Evolutionary conservation across 2,888 invertebrate species (phyloP), one percentile per base, ranked within the genome.

Genomic region (Dermolepida albohirtum): DNA sequence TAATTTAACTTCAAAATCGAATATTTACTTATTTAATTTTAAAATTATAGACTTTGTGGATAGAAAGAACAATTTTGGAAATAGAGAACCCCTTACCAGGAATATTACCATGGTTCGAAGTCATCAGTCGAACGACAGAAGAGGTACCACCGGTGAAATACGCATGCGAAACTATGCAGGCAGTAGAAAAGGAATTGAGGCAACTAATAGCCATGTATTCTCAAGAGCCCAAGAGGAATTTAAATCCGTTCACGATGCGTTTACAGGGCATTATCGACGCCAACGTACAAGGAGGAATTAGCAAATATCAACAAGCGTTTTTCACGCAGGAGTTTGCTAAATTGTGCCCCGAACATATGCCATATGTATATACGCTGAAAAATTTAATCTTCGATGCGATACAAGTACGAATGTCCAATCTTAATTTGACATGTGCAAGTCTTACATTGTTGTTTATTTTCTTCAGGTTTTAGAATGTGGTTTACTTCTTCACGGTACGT

Each of bases 271-370:
- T 96, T 39, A 95, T 97, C 73, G 97, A 97, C 84, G 97, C 98
- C 0, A 96, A 96, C 78, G 97, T 98, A 0, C 95, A 96, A 88
- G 95, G 97, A 1, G 97, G 97, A 11, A 92, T 96, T 69, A 91
- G 93, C 54, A 98, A 97, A 81, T 98, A 97, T 81, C 96, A 97
- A 80, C 96, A 96, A 76, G 96, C 97, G 0, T 98, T 98, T 83
- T 91, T 97, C 70, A 91, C 91, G 0, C 87, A 90, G 8, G 95
- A 95, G 75, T 97, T 94, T 79, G 81, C 88, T 0, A 84, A 85
- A 68, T 82, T 86, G 59, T 87, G 87, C 79, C 88, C 89, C 0
- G 87, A 88, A 47, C 87, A 87, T 80, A 82, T 87, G 66, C 83
- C 84, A 1, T 85, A 88, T 76, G 87, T 89, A 1, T 85, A 86